Base-by-base conservation (phyloP, 2,113 vertebrate genomes). In the Paramormyrops kingsleyae region DNA sequence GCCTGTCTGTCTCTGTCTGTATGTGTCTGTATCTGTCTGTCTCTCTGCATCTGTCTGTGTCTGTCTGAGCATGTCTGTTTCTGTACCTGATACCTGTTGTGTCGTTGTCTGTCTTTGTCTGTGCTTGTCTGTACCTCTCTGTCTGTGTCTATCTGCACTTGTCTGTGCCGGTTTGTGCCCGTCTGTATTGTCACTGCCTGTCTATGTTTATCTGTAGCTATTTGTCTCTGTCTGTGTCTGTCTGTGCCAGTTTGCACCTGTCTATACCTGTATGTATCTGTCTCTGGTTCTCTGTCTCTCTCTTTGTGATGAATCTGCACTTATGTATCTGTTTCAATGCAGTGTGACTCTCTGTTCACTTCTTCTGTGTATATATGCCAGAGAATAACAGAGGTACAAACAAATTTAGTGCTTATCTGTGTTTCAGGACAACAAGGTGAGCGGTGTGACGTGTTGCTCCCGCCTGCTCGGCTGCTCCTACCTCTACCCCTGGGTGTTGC, bases 381-480 rank as follows among this genome's bases (percentile, higher is more conserved):
- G 83, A 47, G 83, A 47, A 24, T 46, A 42, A n/a, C 21, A 47
- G 83, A 24, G 42, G 70, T 42, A 21, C 17, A 19, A 19, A 80
- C 17, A 80, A 2, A 39, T 17, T 42, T 80, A 80, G 35, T 4
- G 35, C 17, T 80, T 80, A 19, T 92, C 27, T 91, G 90, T 92
- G 89, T 90, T 96, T 47, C 91, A 99, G 98, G 98, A 99, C 93
- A 99, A 99, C 94, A 99, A 99, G 94, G 98, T 99, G 91, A 99
- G 98, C 12, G 98, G 98, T 1, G 98, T 99, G 80, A 99, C 98
- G n/a, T 98, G 97, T 95, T 99, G 97, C 93, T 98, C 98, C 86
- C 97, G 98, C 88, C 95, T 99, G 95, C 95, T 99, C 93, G 98
- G 98, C 92, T 99, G 98, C 94, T 97, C 97, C 0, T 99, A 99